Base-by-base conservation (phyloP, 2,888 invertebrate species). In the Muschampia plurimacula region DNA sequence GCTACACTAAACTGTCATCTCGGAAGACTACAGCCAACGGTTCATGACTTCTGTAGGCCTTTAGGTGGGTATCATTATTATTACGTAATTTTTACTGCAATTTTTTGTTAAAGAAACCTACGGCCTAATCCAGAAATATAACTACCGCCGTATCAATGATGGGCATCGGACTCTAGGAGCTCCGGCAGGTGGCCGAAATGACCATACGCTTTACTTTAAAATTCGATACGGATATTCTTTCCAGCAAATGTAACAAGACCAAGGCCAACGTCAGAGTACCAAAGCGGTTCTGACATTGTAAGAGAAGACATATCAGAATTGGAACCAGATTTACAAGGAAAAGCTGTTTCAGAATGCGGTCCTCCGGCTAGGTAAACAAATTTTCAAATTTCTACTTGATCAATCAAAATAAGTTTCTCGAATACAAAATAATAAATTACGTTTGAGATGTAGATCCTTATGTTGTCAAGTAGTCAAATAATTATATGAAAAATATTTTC, bases 1-100 rank as follows among this genome's bases (percentile, higher is more conserved):
- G 95, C 95, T 4, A 95, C 96, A 0, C 91, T 96, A 4, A 95
- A 96, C 80, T 96, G 96, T 77, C 94, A 96, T 66, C 85, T 96
- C 69, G 96, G 96, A 0, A 92, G 96, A 76, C 86, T 97, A 64
- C 95, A 95, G 78, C 96, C 96, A 0, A 94, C 95, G 0, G 93
- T 83, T 83, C 96, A 90, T 79, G 95, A 92, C 83, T 89, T 95
- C 84, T 89, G 94, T 85, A 87, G 93, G 83, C 89, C 92, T 82
- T 83, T 93, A 74, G 92, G 93, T 93, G 7, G 6, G 57, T 65
- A 68, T n/a, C 5, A n/a, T 5, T 49, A 7, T n/a, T n/a, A n/a
- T n/a, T n/a, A n/a, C n/a, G n/a, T n/a, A n/a, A n/a, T n/a, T n/a
- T n/a, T n/a, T n/a, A n/a, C n/a, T n/a, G n/a, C n/a, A n/a, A n/a